Evolutionary conservation across 2,888 invertebrate species (phyloP), one percentile per base, ranked within the genome.

Genomic region (Caenorhabditis japonica): DNA sequence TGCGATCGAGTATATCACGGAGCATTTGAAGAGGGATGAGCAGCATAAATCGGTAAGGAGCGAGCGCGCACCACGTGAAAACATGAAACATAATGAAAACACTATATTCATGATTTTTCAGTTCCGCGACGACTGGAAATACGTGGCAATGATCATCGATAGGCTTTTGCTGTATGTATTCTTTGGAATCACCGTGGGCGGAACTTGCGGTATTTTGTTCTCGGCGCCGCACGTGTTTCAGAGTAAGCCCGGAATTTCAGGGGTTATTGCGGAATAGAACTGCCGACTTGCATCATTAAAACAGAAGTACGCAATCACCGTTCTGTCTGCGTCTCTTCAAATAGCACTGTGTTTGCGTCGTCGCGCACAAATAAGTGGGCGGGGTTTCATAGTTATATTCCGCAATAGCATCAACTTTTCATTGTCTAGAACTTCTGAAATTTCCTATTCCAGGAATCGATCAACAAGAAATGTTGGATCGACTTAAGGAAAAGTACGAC

Each of bases 71-170:
- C 5, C 5, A 7, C 7, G 30, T 30, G 30, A 30, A 30, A 30
- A 13, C 5, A 39, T 39, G 39, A n/a, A n/a, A n/a, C n/a, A n/a
- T n/a, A n/a, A n/a, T n/a, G n/a, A n/a, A n/a, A n/a, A n/a, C 13
- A 3, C 5, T 17, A 27, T 3, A 43, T 0, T n/a, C 15, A 44
- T 10, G 5, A 30, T 30, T 15, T 66, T 55, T 21, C 78, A 89
- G 89, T 86, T 88, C 51, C 86, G 87, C 36, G 88, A 89, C 69
- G 89, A 90, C 77, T 90, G 89, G 89, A 89, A 89, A 80, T 90
- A 88, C 80, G 88, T 90, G 38, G 89, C 89, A 47, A 88, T 89
- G 88, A 89, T 89, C n/a, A 89, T 90, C 49, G 90, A 90, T 73
- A 86, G 90, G 1, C 81, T 90, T 8, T 88, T 90, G 66, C 85